phyloP scores from a whole-genome alignment of 2,888 invertebrate species.

The Palloptera scutellata region DNA sequence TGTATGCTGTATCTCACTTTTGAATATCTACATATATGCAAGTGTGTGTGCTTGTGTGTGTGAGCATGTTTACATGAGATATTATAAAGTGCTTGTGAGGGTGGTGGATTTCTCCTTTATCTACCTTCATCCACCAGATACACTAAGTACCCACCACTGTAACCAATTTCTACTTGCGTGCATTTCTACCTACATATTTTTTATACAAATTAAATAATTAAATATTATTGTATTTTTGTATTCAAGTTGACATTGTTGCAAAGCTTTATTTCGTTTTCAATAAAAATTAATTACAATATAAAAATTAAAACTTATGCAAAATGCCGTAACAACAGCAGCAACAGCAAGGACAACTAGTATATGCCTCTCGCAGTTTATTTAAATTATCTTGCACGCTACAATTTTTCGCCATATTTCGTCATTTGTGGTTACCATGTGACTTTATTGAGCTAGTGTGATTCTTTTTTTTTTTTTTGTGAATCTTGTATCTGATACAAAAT shows the following conservation, averaged over 20 bases:
- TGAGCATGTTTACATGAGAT: conserved; percentile 1
- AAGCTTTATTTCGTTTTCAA: not conserved
- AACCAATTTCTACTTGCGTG: not conserved
- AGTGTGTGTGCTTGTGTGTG: conserved; percentile 14
- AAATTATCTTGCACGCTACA: not conserved
- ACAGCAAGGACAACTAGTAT: not conserved
- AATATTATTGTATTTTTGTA: conserved; percentile 2
- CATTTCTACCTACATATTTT: conserved; percentile 1
- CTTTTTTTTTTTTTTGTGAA: not conserved
- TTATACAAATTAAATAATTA: conserved; percentile 21
- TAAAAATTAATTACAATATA: not conserved
- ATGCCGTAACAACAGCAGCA: no score
- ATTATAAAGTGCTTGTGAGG: conserved; percentile 21
- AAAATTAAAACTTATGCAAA: not conserved
- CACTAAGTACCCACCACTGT: no score
- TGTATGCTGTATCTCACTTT: not conserved
- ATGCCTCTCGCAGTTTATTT: not conserved
- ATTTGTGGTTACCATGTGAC: conserved; percentile 19
- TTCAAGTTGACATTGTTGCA: not conserved
- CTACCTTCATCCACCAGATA: no score
- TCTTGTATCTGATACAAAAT: not conserved
- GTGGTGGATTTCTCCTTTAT: no score
- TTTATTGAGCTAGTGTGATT: conserved; percentile 7
- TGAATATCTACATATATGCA: not conserved
- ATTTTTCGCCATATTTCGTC: conserved; percentile 16